These are phyloP conservation scores for Echeneis naucrates DNA, from an alignment of 2,797 vertebrate species.

Conservation along the genomic window DNA sequence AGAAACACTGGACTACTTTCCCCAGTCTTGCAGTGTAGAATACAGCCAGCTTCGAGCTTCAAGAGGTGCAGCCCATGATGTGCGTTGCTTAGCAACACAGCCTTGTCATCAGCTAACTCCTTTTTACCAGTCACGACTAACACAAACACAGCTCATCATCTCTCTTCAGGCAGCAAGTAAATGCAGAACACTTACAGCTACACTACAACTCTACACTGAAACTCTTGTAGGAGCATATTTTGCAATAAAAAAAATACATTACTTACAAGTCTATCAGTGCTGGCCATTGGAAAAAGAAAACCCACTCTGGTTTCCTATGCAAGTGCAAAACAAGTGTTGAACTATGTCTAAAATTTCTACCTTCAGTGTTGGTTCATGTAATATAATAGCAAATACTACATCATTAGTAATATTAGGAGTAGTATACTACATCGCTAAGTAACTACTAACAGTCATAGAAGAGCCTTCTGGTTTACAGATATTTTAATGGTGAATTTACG, in stretches of 20 bases:
- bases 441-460: constrained; percentile 1
- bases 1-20: constrained; percentile 59
- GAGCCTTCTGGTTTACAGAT: constrained; percentile 9
- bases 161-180: constrained; percentile 79
- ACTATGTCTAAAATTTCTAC: background rate
- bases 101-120: constrained; percentile 91
- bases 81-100: constrained; percentile 90
- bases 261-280: constrained; percentile 19
- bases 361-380: background rate
- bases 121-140: constrained; percentile 94
- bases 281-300: constrained; percentile 18
- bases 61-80: constrained; percentile 87
- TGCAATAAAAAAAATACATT: constrained; percentile 28
- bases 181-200: constrained; percentile 76
- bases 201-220: constrained; percentile 61
- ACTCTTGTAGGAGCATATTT: constrained; percentile 57
- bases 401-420: constrained; percentile 9
- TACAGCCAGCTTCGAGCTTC: constrained; percentile 84
- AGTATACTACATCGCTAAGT: too few species aligned
- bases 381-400: background rate
- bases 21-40: constrained; percentile 77
- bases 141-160: constrained; percentile 86
- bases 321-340: background rate
- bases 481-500: constrained; percentile 19
- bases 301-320: constrained; percentile 1